phyloP scores from a whole-genome alignment of 2,797 vertebrate species.

The Potorous gilbertii region DNA sequence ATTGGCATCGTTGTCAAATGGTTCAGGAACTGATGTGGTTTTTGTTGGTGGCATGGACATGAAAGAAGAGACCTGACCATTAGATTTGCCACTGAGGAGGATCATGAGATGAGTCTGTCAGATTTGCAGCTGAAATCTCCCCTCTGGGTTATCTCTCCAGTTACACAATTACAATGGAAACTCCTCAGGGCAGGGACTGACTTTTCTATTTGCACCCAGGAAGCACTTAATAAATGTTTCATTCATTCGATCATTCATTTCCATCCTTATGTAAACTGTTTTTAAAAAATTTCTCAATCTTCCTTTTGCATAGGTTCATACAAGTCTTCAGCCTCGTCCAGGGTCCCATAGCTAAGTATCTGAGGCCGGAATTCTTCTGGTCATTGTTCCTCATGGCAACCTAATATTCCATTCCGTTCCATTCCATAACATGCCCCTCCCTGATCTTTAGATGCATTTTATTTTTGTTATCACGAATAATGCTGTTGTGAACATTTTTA shows the following conservation, averaged over 20 bases:
- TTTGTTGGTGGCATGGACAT: neutral
- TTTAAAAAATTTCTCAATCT: neutral
- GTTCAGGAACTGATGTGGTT: neutral
- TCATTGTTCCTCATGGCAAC: neutral
- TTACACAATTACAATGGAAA: neutral
- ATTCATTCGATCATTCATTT: neutral
- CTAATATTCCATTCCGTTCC: neutral
- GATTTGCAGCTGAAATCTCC: neutral
- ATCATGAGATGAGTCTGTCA: neutral
- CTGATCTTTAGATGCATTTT: neutral
- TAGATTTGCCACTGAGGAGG: neutral
- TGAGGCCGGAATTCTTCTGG: neutral
- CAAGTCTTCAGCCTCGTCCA: neutral
- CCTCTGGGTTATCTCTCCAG: neutral
- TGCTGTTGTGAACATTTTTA: neutral
- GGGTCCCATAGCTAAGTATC: neutral
- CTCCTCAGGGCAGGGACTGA: neutral
- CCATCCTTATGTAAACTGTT: neutral
- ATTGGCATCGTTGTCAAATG: neutral
- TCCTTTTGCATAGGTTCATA: neutral
- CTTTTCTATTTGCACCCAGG: neutral
- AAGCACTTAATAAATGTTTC: neutral
- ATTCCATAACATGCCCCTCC: neutral
- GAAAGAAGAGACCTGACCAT: neutral
- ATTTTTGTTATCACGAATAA: neutral